A percentile compares a stretch with the other conserved stretches of the same genome.
Evolutionary conservation across 2,113 vertebrate species (phyloP).

Genomic region (Syngnathus scovelli): DNA sequence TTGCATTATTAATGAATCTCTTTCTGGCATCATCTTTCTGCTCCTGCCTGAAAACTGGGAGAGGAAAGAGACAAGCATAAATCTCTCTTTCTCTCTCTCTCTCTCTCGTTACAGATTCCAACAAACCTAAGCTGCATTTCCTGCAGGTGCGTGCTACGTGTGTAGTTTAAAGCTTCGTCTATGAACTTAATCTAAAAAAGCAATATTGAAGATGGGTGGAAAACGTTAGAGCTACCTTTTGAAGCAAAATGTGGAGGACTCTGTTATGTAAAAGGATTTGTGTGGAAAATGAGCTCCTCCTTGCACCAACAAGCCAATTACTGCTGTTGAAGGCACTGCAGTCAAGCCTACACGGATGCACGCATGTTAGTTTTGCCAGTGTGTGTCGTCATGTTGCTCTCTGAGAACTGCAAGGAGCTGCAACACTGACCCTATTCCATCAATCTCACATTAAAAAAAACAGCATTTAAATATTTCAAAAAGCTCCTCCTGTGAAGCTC

Average conservation of each 20-base stretch:
- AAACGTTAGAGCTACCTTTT: conserved; percentile 12
- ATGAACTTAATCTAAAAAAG: neutral
- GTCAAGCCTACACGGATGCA: neutral
- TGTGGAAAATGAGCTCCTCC: conserved; percentile 13
- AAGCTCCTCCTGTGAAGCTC: conserved; percentile 45
- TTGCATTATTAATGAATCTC: conserved; percentile 68
- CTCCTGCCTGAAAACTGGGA: conserved; percentile 45
- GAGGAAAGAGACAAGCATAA: conserved; percentile 33
- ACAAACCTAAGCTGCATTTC: neutral
- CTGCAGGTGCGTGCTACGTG: neutral
- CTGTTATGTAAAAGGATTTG: conserved; percentile 40
- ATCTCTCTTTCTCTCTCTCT: conserved; percentile 15
- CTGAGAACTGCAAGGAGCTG: conserved; percentile 24
- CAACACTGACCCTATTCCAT: conserved; percentile 68
- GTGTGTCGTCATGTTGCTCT: conserved; percentile 20
- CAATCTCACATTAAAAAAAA: conserved; percentile 67
- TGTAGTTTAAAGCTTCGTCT: neutral
- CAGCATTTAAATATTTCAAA: conserved; percentile 73
- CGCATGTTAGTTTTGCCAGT: conserved; percentile 13
- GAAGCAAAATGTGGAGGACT: conserved; percentile 2
- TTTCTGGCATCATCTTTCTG: conserved; percentile 55
- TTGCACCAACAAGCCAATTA: conserved; percentile 14
- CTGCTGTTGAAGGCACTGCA: conserved; percentile 1
- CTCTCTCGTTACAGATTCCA: neutral
- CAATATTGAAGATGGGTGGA: neutral